A percentile compares a stretch with the other conserved stretches of the same genome.
Conservation (phyloP, 2,113 vertebrate species). For the Esox niger region DNA sequence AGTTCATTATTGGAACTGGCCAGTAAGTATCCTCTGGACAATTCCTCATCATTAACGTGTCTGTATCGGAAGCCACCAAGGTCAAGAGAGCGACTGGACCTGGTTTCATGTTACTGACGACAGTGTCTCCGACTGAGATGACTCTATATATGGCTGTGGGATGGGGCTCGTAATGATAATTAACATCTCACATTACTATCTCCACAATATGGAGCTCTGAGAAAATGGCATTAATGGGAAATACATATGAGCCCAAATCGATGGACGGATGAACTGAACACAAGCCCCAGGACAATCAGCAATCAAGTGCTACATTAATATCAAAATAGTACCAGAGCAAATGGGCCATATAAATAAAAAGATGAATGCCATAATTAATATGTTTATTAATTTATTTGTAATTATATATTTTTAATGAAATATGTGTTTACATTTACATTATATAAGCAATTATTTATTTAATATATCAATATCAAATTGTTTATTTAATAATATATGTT, state of each 20-base stretch:
- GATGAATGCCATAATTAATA: too few species aligned
- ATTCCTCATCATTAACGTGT: conserved; percentile 31
- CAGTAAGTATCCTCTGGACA: conserved; percentile 42
- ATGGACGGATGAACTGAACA: conserved; percentile 53
- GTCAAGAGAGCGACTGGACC: conserved; percentile 36
- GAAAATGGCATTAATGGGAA: conserved; percentile 69
- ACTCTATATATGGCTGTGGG: conserved; percentile 25
- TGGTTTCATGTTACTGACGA: conserved; percentile 56
- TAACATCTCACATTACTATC: conserved; percentile 64
- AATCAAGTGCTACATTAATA: conserved; percentile 24
- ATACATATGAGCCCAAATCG: conserved; percentile 51
- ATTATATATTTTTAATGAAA: too few species aligned
- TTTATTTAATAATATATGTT: too few species aligned
- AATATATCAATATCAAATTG: too few species aligned
- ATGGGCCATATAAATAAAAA: too few species aligned
- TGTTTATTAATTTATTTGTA: too few species aligned
- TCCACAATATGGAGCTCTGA: conserved; percentile 59
- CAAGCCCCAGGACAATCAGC: conserved; percentile 33
- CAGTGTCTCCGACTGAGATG: conserved; percentile 7
- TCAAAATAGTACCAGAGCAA: too few species aligned
- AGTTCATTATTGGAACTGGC: conserved; percentile 12
- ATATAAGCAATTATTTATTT: too few species aligned
- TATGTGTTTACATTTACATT: too few species aligned
- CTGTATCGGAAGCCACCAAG: conserved; percentile 54
- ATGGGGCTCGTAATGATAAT: conserved; percentile 56